A percentile compares a stretch with the other conserved stretches of the same genome.
phyloP scores from a whole-genome alignment of 2,888 invertebrate genomes.

The Phragmatobia fuliginosa region DNA sequence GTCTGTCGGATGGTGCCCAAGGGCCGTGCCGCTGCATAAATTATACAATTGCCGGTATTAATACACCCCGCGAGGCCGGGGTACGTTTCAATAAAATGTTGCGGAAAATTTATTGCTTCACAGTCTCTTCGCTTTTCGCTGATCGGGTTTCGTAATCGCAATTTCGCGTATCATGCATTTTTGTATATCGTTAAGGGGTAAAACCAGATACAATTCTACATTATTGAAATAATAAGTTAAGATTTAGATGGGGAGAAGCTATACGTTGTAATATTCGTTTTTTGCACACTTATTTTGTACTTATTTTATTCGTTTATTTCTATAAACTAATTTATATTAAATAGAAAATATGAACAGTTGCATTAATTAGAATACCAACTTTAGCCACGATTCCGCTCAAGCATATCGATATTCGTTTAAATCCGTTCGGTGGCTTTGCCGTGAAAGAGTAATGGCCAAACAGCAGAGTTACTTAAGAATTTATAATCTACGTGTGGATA shows the following conservation, averaged over 20 bases:
- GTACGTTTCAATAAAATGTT: slow-evolving; percentile 72
- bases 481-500: too few species aligned
- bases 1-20: slow-evolving; percentile 42
- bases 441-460: too few species aligned
- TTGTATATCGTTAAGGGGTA: slow-evolving; percentile 4
- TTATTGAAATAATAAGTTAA: background rate
- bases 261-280: background rate
- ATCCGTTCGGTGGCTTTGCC: too few species aligned
- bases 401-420: too few species aligned
- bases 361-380: too few species aligned
- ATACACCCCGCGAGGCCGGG: slow-evolving; percentile 62
- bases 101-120: slow-evolving; percentile 53
- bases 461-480: too few species aligned
- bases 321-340: background rate
- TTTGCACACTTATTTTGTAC: background rate
- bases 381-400: too few species aligned
- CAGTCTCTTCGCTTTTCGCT: slow-evolving; percentile 18
- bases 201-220: background rate
- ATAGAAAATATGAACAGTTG: too few species aligned
- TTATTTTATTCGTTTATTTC: background rate
- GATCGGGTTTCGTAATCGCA: slow-evolving; percentile 11
- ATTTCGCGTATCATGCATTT: slow-evolving; percentile 4
- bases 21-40: slow-evolving; percentile 75
- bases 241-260: background rate
- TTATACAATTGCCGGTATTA: slow-evolving; percentile 72